Evolutionary conservation across 2,888 invertebrate species (phyloP), one percentile per base, ranked within the genome.

Genomic region (Cheilosia impressa): DNA sequence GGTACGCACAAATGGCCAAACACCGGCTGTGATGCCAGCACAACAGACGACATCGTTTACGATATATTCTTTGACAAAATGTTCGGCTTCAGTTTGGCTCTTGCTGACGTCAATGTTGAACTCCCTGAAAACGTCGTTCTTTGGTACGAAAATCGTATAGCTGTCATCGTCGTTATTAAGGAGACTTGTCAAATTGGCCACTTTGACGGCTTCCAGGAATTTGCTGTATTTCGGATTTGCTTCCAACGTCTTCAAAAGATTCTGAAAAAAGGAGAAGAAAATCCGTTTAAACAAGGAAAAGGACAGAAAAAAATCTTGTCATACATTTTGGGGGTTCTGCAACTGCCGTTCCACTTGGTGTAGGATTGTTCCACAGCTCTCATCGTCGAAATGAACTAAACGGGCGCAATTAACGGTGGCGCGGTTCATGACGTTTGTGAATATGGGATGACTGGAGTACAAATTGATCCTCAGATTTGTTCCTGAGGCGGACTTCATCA

Each of bases 381-480:
- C 93, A 82, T 94, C 93, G 88, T 95, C 95, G 73, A 94, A 93
- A 87, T 93, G 93, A 1, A 94, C 92, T 13, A 96, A 89, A 9
- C 94, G 92, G 1, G 95, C 95, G 90, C 96, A 96, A 89, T 96
- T 95, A 0, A 95, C 94, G 0, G 95, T 95, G 1, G 94, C 94
- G 63, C 94, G 93, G 87, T 94, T 93, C 89, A 94, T 93, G 1
- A 94, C 92, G 87, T 94, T 93, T 27, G 93, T 92, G 88, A 94
- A 94, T 43, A 94, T 89, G 2, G 94, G 93, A 81, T 94, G 91
- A 19, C 93, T 94, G 62, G 93, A 93, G 89, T 94, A 95, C 15
- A 94, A 92, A 89, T 95, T 95, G 50, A 95, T 91, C 79, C 94
- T 93, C 10, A 95, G 90, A 45, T 93, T 92, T 50, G 93, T 90